Base-by-base conservation (phyloP, 2,888 invertebrate species). In the Myopa tessellatipennis region DNA sequence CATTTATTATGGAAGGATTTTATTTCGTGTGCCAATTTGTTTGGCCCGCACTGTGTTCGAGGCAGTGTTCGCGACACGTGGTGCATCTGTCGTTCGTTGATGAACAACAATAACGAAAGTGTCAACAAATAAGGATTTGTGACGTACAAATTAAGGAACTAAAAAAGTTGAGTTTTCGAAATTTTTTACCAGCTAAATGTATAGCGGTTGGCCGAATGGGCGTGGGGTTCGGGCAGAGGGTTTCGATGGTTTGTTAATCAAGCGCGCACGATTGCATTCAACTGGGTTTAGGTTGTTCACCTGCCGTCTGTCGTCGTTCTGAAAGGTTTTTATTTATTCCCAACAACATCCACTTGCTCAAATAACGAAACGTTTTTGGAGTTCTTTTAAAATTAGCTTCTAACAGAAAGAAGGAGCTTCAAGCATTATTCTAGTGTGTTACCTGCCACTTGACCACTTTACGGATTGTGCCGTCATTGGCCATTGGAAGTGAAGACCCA, bases 1-100 rank as follows among this genome's bases (percentile, higher is more conserved):
- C 87, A 87, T 87, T 87, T 87, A 86, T 86, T 87, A 86, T 84
- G 77, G 82, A 79, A 70, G 55, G 67, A 65, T 58, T 72, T 75
- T 70, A 50, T 78, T 73, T 40, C 16, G 61, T 58, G n/a, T 77
- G 14, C 40, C 40, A 63, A 63, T 26, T 63, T 61, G 38, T 45
- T 40, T 40, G 26, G 36, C 7, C 45, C 14, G 74, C 34, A 18
- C 34, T 60, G 58, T 45, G 6, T 67, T 40, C 40, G 38, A 40
- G n/a, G 67, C 50, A 26, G 58, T 38, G 58, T 36, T 26, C 26
- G 26, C 36, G 63, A 45, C 63, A 38, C 45, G 26, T n/a, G 8
- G 60, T 60, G 75, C 69, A 69, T 75, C 68, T 75, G 75, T 67
- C 68, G 38, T 50, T 26, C 68, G 61, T 40, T 70, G 71, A 45